These are phyloP conservation scores for Hycleus phaleratus DNA, from an alignment of 1,140 invertebrate species.

Conservation along the genomic window DNA sequence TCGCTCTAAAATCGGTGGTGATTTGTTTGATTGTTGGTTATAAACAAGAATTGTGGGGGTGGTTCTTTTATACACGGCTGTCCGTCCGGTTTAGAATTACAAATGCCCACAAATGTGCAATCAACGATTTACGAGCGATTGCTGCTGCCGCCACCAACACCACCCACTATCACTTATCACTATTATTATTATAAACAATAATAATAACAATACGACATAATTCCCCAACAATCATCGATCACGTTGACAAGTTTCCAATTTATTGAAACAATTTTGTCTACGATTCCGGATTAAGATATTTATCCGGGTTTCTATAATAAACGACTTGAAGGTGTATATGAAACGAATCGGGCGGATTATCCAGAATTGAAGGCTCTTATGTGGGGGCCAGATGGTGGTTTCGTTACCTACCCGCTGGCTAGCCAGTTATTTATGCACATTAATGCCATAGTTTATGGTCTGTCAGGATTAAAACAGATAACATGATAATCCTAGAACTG, in stretches of 20 bases:
- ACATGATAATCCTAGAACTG: constrained; percentile 28
- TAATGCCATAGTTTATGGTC: constrained; percentile 29
- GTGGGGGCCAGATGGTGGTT: too few species aligned
- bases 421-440: constrained; percentile 22
- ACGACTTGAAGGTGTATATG: too few species aligned
- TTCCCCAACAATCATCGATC: constrained; percentile 23
- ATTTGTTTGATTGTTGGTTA: too few species aligned
- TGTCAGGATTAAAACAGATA: constrained; percentile 26
- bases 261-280: too few species aligned
- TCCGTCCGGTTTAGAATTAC: constrained; percentile 18
- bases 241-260: background rate
- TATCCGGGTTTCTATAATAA: too few species aligned
- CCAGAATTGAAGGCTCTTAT: too few species aligned
- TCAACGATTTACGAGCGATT: constrained; percentile 21
- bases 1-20: too few species aligned
- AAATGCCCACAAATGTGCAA: constrained; percentile 13
- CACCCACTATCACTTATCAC: constrained; percentile 1
- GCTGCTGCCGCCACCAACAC: constrained; percentile 4
- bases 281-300: too few species aligned
- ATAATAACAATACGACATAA: constrained; percentile 29
- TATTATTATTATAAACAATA: constrained; percentile 23
- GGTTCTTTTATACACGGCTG: background rate
- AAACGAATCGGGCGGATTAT: too few species aligned
- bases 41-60: constrained; percentile 1
- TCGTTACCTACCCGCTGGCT: too few species aligned